These are phyloP conservation scores for Cyrtonyx montezumae DNA, from an alignment of 2,113 vertebrate genomes.

Conservation along the genomic window DNA sequence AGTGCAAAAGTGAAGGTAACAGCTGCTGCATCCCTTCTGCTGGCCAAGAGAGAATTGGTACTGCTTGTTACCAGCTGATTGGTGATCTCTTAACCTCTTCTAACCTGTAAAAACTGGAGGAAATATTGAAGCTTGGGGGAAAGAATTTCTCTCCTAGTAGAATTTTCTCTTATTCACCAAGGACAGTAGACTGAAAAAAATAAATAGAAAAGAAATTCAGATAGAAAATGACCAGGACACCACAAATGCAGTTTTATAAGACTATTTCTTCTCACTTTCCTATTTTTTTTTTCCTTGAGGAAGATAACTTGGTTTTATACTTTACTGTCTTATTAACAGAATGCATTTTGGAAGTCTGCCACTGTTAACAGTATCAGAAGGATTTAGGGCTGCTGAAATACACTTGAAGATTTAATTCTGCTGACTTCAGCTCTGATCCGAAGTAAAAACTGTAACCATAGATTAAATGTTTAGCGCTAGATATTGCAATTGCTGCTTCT, in stretches of 20 bases:
- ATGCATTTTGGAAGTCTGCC: conserved; percentile 83
- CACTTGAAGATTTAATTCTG: conserved; percentile 85
- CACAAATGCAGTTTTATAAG: conserved; percentile 67
- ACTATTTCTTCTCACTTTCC: conserved; percentile 38
- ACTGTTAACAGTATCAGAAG: conserved; percentile 84
- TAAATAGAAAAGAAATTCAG: conserved; percentile 65
- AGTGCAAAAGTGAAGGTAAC: conserved; percentile 75
- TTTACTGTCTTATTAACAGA: conserved; percentile 86
- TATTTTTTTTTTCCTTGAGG: conserved; percentile 63
- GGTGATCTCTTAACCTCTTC: conserved; percentile 69
- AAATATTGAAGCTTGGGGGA: conserved; percentile 44
- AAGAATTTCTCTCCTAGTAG: conserved; percentile 33
- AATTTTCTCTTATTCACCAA: conserved; percentile 57
- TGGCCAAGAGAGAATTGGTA: conserved; percentile 70
- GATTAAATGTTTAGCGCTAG: conserved; percentile 85
- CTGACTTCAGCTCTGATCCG: conserved; percentile 83
- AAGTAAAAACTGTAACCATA: conserved; percentile 83
- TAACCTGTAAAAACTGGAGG: conserved; percentile 62
- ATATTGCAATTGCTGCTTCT: conserved; percentile 79
- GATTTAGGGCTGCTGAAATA: conserved; percentile 83
- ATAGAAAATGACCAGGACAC: conserved; percentile 55
- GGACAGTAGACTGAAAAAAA: conserved; percentile 59
- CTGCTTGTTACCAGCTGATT: conserved; percentile 54
- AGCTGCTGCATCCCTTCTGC: conserved; percentile 76
- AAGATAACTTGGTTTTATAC: conserved; percentile 81